phyloP scores from a whole-genome alignment of 2,888 invertebrate species.

The Eupithecia subfuscata region DNA sequence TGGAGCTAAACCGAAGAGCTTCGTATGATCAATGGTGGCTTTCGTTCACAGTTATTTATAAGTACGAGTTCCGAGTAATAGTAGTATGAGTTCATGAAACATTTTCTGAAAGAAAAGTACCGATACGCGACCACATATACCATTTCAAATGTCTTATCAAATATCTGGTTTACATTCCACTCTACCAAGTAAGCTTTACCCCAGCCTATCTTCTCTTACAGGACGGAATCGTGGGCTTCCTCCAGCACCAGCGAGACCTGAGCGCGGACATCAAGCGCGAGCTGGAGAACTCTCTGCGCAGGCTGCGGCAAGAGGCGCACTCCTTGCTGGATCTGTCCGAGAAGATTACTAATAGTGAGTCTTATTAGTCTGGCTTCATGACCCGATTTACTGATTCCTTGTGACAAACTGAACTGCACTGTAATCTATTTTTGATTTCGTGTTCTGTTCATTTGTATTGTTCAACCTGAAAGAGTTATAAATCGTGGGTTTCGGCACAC shows the following conservation, averaged over 20 bases:
- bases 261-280: conserved; percentile 86
- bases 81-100: too few species aligned
- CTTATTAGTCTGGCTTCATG: background rate
- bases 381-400: background rate
- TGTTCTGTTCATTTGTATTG: too few species aligned
- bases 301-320: conserved; percentile 88
- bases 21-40: too few species aligned
- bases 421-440: too few species aligned
- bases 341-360: conserved; percentile 61
- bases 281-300: conserved; percentile 86
- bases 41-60: too few species aligned
- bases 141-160: background rate
- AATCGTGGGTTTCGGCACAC: too few species aligned
- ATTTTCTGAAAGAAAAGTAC: too few species aligned
- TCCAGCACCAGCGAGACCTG: conserved; percentile 80
- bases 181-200: background rate
- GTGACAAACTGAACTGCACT: too few species aligned
- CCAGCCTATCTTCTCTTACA: conserved; percentile 21
- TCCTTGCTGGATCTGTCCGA: conserved; percentile 86
- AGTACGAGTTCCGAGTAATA: too few species aligned
- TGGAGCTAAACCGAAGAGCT: too few species aligned
- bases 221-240: conserved; percentile 82
- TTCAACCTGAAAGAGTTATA: too few species aligned
- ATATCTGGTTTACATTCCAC: background rate
- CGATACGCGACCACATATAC: background rate